Conservation (phyloP, 2,888 invertebrate species). For the Zootermopsis nevadensis region DNA sequence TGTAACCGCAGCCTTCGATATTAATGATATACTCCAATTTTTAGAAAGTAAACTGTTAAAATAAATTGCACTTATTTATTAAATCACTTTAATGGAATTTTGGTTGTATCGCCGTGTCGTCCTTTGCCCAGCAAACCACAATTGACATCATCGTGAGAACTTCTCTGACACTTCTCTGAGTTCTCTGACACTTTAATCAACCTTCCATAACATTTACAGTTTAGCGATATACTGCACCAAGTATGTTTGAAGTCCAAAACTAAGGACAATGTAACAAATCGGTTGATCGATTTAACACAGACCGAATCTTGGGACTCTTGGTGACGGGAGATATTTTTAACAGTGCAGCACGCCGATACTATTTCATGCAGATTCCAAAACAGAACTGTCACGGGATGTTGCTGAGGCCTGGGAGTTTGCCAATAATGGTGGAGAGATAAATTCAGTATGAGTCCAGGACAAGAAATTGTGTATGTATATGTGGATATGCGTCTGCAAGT, state of each 20-base stretch:
- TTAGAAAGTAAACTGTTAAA: no score
- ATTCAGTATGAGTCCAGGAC: conserved; percentile 38
- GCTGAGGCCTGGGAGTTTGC: conserved; percentile 43
- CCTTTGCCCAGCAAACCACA: no score
- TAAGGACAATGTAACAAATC: neutral
- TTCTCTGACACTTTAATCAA: no score
- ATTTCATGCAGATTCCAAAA: conserved; percentile 35
- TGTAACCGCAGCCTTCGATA: no score
- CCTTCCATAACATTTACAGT: neutral
- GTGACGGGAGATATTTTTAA: conserved; percentile 6
- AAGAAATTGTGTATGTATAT: neutral
- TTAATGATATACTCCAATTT: no score
- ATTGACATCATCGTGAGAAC: no score
- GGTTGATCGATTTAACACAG: neutral
- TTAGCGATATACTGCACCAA: neutral
- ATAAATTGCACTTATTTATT: no score
- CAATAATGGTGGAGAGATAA: conserved; percentile 47
- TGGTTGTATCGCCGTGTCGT: no score
- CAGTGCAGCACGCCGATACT: neutral
- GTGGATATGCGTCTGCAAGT: neutral
- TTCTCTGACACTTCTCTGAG: no score
- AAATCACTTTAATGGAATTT: no score
- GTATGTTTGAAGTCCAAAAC: neutral
- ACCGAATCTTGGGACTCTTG: neutral
- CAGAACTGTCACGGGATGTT: conserved; percentile 30